Percentiles rank a stretch among this genome's conserved stretches.
Conservation (phyloP, 2,113 vertebrate genomes). For the Puffinus mauretanicus region DNA sequence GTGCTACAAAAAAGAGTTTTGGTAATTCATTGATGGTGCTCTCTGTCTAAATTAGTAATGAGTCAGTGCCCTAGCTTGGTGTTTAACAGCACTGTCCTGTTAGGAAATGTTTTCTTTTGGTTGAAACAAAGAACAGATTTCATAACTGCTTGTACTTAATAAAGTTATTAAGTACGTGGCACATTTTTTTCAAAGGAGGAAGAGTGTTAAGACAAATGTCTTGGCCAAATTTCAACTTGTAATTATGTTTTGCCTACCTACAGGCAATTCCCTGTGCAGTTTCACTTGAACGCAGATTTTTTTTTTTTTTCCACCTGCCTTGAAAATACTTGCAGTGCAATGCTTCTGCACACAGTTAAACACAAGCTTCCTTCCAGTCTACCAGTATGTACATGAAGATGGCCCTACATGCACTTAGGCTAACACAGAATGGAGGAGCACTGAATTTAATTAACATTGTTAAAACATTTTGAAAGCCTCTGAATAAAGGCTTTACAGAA, state of each 20-base stretch:
- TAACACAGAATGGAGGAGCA: slow-evolving; percentile 21
- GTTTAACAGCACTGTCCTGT: slow-evolving; percentile 13
- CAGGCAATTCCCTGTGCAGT: slow-evolving; percentile 42
- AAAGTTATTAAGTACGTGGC: slow-evolving; percentile 40
- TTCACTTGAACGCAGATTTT: background rate
- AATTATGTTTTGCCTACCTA: slow-evolving; percentile 66
- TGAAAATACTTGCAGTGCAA: background rate
- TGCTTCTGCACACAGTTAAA: background rate
- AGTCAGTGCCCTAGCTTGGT: slow-evolving; percentile 4
- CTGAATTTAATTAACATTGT: slow-evolving; percentile 65
- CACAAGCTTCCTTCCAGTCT: background rate
- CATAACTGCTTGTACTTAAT: slow-evolving; percentile 56
- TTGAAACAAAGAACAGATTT: slow-evolving; percentile 62
- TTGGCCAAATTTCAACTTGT: slow-evolving; percentile 57
- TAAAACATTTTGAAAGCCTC: slow-evolving; percentile 62
- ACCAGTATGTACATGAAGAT: slow-evolving; percentile 24
- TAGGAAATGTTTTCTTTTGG: slow-evolving; percentile 56
- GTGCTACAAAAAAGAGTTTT: slow-evolving; percentile 18
- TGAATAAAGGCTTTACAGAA: slow-evolving; percentile 50
- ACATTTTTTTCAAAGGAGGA: slow-evolving; percentile 48
- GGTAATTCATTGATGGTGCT: slow-evolving; percentile 31
- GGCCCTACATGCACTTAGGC: slow-evolving; percentile 32
- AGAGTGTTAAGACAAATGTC: slow-evolving; percentile 60
- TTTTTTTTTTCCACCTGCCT: background rate
- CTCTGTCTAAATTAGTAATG: slow-evolving; percentile 42